Evolutionary conservation across 1,140 invertebrate genomes (phyloP).

Genomic region (Pteromalus puparum): DNA sequence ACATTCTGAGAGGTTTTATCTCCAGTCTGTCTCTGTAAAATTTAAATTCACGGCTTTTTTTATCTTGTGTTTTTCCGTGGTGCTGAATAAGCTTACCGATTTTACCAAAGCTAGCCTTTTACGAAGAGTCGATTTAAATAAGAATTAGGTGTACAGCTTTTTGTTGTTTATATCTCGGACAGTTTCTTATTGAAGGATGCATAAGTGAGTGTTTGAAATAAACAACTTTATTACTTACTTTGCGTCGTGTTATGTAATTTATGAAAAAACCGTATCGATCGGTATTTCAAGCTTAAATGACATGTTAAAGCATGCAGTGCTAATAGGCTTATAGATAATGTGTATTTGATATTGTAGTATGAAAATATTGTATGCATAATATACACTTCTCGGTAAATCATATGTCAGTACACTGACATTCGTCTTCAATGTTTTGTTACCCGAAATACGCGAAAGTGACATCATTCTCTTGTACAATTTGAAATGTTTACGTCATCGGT

Average conservation of each 20-base stretch:
- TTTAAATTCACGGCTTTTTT: background rate
- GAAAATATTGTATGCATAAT: background rate
- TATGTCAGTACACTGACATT: background rate
- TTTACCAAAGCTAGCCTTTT: background rate
- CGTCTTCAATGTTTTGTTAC: background rate
- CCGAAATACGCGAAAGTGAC: background rate
- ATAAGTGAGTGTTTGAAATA: background rate
- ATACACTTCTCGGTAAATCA: too few species aligned
- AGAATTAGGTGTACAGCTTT: too few species aligned
- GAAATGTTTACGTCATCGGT: background rate
- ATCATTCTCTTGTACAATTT: too few species aligned
- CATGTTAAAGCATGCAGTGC: too few species aligned
- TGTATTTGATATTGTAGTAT: background rate
- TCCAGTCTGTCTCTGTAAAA: background rate
- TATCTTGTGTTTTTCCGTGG: background rate
- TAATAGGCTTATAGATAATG: background rate
- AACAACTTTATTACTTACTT: background rate
- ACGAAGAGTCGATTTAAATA: background rate
- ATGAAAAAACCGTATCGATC: too few species aligned
- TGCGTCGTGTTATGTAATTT: too few species aligned
- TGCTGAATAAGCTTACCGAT: background rate
- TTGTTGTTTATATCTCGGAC: too few species aligned
- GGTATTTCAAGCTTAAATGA: too few species aligned
- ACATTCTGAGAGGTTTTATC: background rate
- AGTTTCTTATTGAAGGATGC: too few species aligned